A percentile compares a stretch with the other conserved stretches of the same genome.
These are phyloP conservation scores for Lysandra coridon DNA, from an alignment of 2,888 invertebrate genomes.

Conservation along the genomic window DNA sequence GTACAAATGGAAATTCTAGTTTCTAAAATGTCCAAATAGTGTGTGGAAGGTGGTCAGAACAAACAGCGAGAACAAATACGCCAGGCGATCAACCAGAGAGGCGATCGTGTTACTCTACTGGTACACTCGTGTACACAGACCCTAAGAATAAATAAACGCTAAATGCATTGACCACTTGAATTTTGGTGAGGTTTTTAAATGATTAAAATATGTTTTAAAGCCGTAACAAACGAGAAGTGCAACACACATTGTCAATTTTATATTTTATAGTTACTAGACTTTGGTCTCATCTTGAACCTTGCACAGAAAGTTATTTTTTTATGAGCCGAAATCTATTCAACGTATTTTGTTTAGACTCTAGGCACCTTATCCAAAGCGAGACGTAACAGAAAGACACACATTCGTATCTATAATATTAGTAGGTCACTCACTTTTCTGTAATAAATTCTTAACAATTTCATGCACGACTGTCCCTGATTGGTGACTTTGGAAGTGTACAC, in stretches of 20 bases:
- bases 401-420: not conserved
- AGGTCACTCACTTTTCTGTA: not conserved
- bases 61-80: constrained; percentile 49
- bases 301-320: too few species aligned
- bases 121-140: constrained; percentile 40
- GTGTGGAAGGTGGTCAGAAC: constrained; percentile 46
- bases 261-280: too few species aligned
- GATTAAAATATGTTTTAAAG: too few species aligned
- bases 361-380: too few species aligned
- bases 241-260: too few species aligned
- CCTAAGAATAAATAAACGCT: not conserved
- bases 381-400: too few species aligned
- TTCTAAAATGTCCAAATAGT: constrained; percentile 70
- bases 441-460: constrained; percentile 24
- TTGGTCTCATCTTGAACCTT: too few species aligned
- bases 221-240: too few species aligned
- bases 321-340: too few species aligned
- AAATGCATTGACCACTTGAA: not conserved
- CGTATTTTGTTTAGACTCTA: too few species aligned
- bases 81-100: constrained; percentile 59
- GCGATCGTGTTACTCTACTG: constrained; percentile 57
- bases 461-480: constrained; percentile 49
- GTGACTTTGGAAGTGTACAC: constrained; percentile 57
- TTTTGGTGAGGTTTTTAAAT: too few species aligned
- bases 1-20: constrained; percentile 68